Percentiles rank a stretch among this genome's conserved stretches.
These are phyloP conservation scores for Metellina segmentata DNA, from an alignment of 2,888 invertebrate genomes.

Conservation along the genomic window DNA sequence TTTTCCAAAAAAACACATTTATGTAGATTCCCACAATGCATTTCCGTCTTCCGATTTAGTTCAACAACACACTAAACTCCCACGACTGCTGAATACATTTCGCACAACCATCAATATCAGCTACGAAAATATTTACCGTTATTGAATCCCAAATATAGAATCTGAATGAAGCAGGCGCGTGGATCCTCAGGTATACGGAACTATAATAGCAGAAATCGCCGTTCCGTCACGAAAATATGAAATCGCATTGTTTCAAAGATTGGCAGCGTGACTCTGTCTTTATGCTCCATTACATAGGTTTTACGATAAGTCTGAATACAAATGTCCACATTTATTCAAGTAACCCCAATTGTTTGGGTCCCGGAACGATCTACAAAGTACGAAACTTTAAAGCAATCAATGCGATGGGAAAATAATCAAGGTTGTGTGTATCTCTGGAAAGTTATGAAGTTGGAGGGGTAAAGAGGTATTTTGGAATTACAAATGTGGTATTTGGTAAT, in stretches of 20 bases:
- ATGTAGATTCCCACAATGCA: too few relatives aligned
- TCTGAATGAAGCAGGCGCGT: background rate
- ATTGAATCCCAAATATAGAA: background rate
- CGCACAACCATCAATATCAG: background rate
- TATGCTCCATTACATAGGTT: background rate
- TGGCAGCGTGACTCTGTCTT: background rate
- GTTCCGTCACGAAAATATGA: background rate
- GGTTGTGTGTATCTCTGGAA: background rate
- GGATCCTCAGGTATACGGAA: too few relatives aligned
- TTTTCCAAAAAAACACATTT: too few relatives aligned
- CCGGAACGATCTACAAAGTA: background rate
- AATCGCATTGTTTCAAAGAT: background rate
- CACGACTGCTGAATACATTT: too few relatives aligned
- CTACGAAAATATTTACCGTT: background rate
- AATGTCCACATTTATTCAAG: background rate
- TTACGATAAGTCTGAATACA: background rate
- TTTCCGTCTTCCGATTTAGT: too few relatives aligned
- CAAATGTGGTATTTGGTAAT: background rate
- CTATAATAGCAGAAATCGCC: background rate
- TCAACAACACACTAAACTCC: too few relatives aligned
- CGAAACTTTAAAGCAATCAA: background rate
- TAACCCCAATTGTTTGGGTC: background rate
- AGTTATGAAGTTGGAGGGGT: background rate
- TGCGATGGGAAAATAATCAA: background rate
- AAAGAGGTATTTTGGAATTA: background rate